Evolutionary conservation across 2,113 vertebrate genomes (phyloP), one percentile per base, ranked within the genome.

Genomic region (Nothocercus nigrocapillus): DNA sequence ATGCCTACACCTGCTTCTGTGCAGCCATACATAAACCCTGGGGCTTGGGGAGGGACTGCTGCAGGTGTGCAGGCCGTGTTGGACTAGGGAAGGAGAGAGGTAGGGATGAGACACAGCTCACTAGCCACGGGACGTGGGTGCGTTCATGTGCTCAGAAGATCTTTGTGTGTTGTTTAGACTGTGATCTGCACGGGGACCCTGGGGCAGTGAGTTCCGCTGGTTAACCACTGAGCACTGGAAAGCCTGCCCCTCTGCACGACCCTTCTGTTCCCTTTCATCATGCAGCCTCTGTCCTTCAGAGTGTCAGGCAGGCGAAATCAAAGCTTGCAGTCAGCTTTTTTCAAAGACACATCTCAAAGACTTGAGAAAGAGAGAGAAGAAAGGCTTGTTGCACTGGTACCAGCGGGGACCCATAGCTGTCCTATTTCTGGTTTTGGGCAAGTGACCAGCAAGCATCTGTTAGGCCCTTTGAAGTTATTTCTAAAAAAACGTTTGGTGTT

Each of bases 391-490:
- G 7, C 13, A 2, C 64, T 84, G 70, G 30, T 87, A 78, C 80
- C 72, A 83, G 68, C 51, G 86, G 85, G 47, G 75, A 90, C 30
- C 32, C 36, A 5, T 69, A 82, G 59, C 45, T 85, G 73, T 49
- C 85, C 53, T 59, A 18, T 86, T 96, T 94, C 45, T 95, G 47
- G 74, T 77, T 67, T 89, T 88, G 90, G 80, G 93, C 95, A 93
- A 92, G 36, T 79, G 68, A 95, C 81, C 93, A 95, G 78, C 49
- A 93, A 92, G 78, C 64, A 40, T 94, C 80, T 75, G 85, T 83
- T 78, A 51, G 38, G 45, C 34, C 17, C 38, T 96, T 95, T 94
- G 92, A 94, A 95, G 84, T 85, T 70, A 21, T 58, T 96, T 89
- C 85, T 10, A 49, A 49, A 94, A 51, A 94, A 77, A 82, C 40